A percentile compares a stretch with the other conserved stretches of the same genome.
phyloP scores from a whole-genome alignment of 2,888 invertebrate species.

The Andrena trimmerana region DNA sequence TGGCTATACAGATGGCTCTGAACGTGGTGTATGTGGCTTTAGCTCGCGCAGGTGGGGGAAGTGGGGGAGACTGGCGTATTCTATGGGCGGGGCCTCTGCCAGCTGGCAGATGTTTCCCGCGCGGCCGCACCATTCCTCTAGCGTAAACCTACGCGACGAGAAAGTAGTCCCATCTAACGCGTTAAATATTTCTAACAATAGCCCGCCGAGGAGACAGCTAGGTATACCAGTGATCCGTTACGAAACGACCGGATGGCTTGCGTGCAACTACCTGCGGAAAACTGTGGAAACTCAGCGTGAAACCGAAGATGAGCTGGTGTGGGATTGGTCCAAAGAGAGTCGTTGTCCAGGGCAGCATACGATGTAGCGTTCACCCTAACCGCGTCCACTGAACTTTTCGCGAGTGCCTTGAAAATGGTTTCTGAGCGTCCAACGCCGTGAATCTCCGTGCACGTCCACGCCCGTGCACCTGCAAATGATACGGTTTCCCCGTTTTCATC shows the following conservation, averaged over 20 bases:
- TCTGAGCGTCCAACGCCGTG: constrained; percentile 34
- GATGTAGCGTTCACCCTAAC: constrained; percentile 58
- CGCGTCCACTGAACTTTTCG: constrained; percentile 53
- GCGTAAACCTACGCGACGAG: constrained; percentile 79
- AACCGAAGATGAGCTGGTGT: constrained; percentile 55
- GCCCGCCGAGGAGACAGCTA: constrained; percentile 26
- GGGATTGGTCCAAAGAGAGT: constrained; percentile 71
- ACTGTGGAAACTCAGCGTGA: constrained; percentile 39
- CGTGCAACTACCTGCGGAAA: constrained; percentile 35
- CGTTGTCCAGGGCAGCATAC: constrained; percentile 73
- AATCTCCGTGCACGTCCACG: constrained; percentile 19
- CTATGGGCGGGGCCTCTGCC: constrained; percentile 87
- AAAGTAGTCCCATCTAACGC: constrained; percentile 75
- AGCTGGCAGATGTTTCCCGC: constrained; percentile 87
- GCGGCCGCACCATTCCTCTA: constrained; percentile 80
- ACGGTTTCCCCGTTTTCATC: constrained; percentile 10
- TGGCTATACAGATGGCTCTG: constrained; percentile 28
- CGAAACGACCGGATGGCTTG: background rate
- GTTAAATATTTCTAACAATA: constrained; percentile 63
- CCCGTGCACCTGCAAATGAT: constrained; percentile 13
- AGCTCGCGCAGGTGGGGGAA: constrained; percentile 55
- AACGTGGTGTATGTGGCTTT: constrained; percentile 38
- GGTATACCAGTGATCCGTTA: constrained; percentile 21
- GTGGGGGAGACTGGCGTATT: constrained; percentile 79
- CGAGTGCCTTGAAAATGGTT: constrained; percentile 53